These are phyloP conservation scores for Heptranchias perlo DNA, from an alignment of 2,113 vertebrate species.

Conservation along the genomic window DNA sequence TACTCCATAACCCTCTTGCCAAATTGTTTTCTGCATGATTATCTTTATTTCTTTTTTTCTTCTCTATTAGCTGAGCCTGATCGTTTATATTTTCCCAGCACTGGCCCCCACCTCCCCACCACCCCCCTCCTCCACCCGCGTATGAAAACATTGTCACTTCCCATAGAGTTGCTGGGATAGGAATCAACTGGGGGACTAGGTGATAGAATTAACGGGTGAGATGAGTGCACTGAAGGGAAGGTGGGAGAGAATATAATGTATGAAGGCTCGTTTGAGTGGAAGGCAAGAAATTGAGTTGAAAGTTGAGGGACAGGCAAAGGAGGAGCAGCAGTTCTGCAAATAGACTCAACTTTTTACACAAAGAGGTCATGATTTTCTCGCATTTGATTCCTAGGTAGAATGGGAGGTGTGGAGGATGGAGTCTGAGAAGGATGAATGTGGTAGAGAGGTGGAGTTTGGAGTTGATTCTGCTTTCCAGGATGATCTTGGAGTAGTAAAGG, in stretches of 20 bases:
- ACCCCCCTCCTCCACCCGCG: too few species aligned
- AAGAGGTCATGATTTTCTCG: too few species aligned
- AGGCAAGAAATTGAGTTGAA: too few species aligned
- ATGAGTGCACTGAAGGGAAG: too few species aligned
- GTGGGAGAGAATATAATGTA: too few species aligned
- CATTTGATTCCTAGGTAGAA: too few species aligned
- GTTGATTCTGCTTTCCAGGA: neutral
- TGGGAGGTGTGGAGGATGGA: neutral
- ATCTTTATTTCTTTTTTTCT: neutral
- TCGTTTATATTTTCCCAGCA: neutral
- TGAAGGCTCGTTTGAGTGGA: too few species aligned
- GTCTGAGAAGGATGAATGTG: neutral
- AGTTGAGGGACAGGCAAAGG: too few species aligned
- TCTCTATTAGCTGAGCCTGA: neutral
- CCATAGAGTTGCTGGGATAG: neutral
- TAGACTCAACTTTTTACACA: too few species aligned
- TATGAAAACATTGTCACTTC: neutral
- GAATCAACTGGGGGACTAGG: too few species aligned
- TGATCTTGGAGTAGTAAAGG: neutral
- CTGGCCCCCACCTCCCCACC: neutral
- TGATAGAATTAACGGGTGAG: too few species aligned
- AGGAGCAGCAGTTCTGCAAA: too few species aligned
- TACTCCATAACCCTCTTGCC: neutral
- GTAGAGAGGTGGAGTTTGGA: neutral
- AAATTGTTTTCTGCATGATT: neutral